Evolutionary conservation across 2,797 vertebrate species (phyloP), one percentile per base, ranked within the genome.

Genomic region (Dicrostonyx torquatus): DNA sequence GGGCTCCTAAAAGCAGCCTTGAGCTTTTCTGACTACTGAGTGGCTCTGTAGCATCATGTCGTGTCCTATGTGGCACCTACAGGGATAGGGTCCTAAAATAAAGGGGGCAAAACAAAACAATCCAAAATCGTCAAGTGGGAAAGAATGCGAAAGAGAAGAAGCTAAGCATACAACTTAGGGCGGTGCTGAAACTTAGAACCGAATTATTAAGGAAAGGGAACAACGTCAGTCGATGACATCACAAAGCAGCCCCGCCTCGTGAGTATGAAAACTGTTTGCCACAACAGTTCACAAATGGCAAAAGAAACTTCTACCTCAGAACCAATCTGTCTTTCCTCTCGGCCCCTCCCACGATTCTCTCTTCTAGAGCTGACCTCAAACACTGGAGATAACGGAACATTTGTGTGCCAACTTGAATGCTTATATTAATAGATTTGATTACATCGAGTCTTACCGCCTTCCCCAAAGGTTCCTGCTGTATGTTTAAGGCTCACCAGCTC

Each of bases 81-180:
- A 82, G 14, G 87, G 50, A 80, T 45, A 37, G 29, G 24, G 50
- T 70, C 48, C 85, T 48, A 95, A 92, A 45, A 18, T 73, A 91
- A 93, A 90, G 18, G 66, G 80, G 70, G 14, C 58, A 83, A 45
- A 50, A 26, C 64, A 70, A 37, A 53, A 70, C 4, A 66, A 26
- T 29, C 34, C 64, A 50, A n/a, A 84, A 48, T 31, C 4, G 7
- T 66, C 43, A 86, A 13, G 40, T 86, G 26, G 72, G 22, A 77
- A 95, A 73, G 40, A 89, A 75, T 68, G 88, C 43, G 43, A 92
- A 89, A 94, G 50, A 93, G 79, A 94, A 48, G 24, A 94, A 50
- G 11, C 72, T 70, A 55, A 95, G 76, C 72, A 60, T 93, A 85
- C 55, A 94, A 62, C 12, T 31, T 85, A 62, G 37, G 77, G 55